Evolutionary conservation across 2,113 vertebrate species (phyloP).

Genomic region (Falco punctatus): DNA sequence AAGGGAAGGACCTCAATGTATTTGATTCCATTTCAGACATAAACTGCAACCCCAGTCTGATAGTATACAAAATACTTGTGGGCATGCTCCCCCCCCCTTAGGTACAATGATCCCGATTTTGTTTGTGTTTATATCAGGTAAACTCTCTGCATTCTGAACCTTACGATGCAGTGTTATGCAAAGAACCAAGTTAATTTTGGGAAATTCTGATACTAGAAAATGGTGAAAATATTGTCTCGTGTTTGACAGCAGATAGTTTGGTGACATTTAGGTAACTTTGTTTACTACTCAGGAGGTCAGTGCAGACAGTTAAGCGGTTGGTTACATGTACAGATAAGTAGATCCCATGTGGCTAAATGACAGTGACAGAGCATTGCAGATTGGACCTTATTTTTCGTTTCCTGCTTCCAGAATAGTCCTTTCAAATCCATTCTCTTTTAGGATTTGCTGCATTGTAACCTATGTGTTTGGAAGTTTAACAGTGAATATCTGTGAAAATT

Average conservation of each 20-base stretch:
- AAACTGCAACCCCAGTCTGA: not conserved
- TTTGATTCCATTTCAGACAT: constrained; percentile 7
- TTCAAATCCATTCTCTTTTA: constrained; percentile 14
- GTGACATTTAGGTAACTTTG: not conserved
- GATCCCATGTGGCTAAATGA: constrained; percentile 2
- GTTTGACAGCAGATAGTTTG: not conserved
- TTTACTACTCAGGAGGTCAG: constrained; percentile 1
- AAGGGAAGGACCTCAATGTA: not conserved
- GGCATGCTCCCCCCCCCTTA: accelerated
- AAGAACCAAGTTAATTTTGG: not conserved
- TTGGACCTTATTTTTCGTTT: constrained; percentile 34
- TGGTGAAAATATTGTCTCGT: not conserved
- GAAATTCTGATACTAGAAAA: not conserved
- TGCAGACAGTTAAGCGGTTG: not conserved
- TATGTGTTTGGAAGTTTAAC: not conserved
- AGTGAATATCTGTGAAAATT: constrained; percentile 22
- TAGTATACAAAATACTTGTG: not conserved
- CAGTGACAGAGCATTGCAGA: not conserved
- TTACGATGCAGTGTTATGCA: not conserved
- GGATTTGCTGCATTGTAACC: constrained; percentile 16
- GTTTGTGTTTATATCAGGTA: constrained; percentile 12
- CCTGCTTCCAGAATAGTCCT: not conserved
- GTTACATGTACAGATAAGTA: not conserved
- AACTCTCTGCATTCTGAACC: not conserved
- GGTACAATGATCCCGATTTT: not conserved